These are phyloP conservation scores for Caenorhabditis panamensis DNA, from an alignment of 2,888 invertebrate genomes.

Conservation along the genomic window DNA sequence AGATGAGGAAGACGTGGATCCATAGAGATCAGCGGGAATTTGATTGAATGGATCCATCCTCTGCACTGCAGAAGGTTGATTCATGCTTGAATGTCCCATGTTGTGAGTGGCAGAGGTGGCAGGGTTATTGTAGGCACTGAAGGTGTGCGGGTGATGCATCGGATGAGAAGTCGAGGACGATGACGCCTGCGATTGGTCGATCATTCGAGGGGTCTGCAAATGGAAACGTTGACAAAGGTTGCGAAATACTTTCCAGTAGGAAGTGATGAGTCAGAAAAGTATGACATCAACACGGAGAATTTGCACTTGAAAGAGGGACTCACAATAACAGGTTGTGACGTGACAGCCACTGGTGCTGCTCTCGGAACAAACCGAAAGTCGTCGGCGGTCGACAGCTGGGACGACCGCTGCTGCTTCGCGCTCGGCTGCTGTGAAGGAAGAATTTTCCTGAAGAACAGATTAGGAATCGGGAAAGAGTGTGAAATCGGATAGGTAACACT, in stretches of 20 bases:
- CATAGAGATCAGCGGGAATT: constrained; percentile 35
- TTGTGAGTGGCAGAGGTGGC: constrained; percentile 12
- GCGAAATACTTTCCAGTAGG: background rate
- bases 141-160: constrained; percentile 47
- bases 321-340: constrained; percentile 32
- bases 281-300: background rate
- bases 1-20: constrained; percentile 32
- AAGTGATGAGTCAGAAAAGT: background rate
- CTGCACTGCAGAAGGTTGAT: constrained; percentile 17
- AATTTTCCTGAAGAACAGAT: constrained; percentile 30
- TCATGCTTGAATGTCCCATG: constrained; percentile 28
- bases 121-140: constrained; percentile 27
- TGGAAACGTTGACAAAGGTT: background rate
- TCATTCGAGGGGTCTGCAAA: constrained; percentile 45
- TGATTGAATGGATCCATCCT: constrained; percentile 45
- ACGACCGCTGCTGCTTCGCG: constrained; percentile 45
- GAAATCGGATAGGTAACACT: background rate
- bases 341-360: constrained; percentile 39
- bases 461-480: background rate
- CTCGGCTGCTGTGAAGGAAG: constrained; percentile 46
- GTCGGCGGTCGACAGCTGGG: constrained; percentile 52
- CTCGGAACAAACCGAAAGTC: constrained; percentile 55
- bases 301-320: constrained; percentile 3
- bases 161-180: constrained; percentile 12
- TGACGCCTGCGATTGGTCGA: constrained; percentile 39